Evolutionary conservation across 64 coral and sea anemone genomes (phyloP).

Genomic region (Stylophora pistillata): DNA sequence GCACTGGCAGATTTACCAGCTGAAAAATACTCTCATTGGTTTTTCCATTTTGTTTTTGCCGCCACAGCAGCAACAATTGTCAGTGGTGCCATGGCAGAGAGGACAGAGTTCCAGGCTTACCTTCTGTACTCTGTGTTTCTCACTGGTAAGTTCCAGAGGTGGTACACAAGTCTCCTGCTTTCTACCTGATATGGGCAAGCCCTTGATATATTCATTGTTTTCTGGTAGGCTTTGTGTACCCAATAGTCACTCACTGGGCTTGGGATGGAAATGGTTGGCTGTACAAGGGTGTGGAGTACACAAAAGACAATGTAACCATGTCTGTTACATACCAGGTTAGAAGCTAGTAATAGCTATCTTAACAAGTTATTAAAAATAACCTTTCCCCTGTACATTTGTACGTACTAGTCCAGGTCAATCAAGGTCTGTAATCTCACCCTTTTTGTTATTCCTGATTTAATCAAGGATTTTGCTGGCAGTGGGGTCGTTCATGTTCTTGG

Average conservation of each 20-base stretch:
- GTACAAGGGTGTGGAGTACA: conserved; percentile 13
- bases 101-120: conserved; percentile 71
- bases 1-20: conserved; percentile 38
- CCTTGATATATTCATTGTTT: not conserved
- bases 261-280: conserved; percentile 86
- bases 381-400: not conserved
- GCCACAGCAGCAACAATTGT: conserved; percentile 83
- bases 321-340: conserved; percentile 59
- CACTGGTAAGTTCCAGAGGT: conserved; percentile 37
- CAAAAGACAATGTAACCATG: conserved; percentile 11
- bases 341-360: not conserved
- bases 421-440: not conserved
- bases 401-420: not conserved
- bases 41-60: conserved; percentile 82
- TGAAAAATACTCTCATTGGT: conserved; percentile 48
- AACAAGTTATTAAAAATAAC: not conserved
- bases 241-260: conserved; percentile 91
- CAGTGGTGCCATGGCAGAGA: conserved; percentile 80
- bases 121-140: conserved; percentile 68
- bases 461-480: conserved; percentile 93
- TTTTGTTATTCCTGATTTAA: not conserved
- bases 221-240: conserved; percentile 86
- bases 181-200: too few relatives aligned
- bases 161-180: too few relatives aligned
- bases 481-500: conserved; percentile 87